These are phyloP conservation scores for Lycocerus yunnanus DNA, from an alignment of 2,888 invertebrate species.

Conservation along the genomic window DNA sequence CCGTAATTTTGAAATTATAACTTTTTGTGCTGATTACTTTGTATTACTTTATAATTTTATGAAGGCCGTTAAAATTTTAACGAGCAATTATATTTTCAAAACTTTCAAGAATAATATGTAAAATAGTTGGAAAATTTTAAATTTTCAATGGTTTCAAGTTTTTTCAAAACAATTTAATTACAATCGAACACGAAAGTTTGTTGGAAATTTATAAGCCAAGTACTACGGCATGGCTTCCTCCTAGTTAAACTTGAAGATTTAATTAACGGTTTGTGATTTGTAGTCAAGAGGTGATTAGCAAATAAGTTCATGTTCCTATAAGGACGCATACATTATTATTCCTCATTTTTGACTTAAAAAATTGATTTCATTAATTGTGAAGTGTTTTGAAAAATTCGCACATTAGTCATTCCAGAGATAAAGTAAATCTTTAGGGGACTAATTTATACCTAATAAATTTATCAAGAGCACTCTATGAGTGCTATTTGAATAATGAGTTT, in stretches of 20 bases:
- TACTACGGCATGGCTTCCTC: background rate
- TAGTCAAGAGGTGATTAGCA: background rate
- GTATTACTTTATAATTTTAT: background rate
- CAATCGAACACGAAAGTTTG: background rate
- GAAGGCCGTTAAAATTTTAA: background rate
- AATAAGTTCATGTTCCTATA: background rate
- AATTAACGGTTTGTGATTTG: background rate
- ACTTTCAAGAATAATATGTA: background rate
- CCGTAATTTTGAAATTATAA: background rate
- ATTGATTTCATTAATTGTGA: background rate
- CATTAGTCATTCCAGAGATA: background rate
- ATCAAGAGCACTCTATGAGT: background rate
- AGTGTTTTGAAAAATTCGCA: background rate
- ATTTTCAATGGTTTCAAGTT: background rate
- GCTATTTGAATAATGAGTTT: background rate
- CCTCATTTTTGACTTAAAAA: background rate
- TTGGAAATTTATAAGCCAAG: background rate
- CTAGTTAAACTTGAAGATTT: background rate
- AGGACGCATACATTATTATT: too few species aligned
- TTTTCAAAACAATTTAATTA: background rate
- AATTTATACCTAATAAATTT: background rate
- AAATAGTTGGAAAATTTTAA: background rate
- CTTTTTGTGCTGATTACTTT: background rate
- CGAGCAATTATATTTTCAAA: conserved; percentile 10
- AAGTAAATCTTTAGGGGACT: background rate